Conservation (phyloP, 2,113 vertebrate genomes). For the Ovis aries region DNA sequence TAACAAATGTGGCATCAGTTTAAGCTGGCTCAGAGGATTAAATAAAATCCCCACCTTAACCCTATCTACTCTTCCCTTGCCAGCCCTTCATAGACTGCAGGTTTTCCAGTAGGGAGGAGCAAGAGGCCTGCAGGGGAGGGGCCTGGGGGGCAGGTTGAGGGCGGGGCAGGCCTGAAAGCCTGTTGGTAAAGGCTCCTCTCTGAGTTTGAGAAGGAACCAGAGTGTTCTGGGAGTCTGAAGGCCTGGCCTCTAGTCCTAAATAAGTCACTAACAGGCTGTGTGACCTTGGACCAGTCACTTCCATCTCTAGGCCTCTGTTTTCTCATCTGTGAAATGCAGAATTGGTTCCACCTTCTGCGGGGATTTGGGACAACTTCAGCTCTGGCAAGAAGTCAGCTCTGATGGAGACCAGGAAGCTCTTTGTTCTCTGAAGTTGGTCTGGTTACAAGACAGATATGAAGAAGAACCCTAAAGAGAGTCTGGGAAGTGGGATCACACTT, state of each 20-base stretch:
- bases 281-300: neutral
- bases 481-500: neutral
- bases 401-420: neutral
- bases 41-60: conserved; percentile 48
- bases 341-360: neutral
- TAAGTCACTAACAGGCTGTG: neutral
- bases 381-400: neutral
- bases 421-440: neutral
- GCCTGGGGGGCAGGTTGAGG: too few relatives aligned
- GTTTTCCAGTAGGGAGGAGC: neutral
- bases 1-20: conserved; percentile 1
- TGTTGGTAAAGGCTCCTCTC: neutral
- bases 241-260: neutral
- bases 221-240: neutral
- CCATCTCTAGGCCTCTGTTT: neutral
- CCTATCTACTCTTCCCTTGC: neutral
- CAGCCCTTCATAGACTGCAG: neutral
- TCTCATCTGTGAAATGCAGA: neutral
- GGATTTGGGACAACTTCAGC: neutral
- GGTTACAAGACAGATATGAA: neutral
- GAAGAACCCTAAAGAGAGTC: neutral
- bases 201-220: neutral
- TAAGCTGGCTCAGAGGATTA: conserved; percentile 68
- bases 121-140: neutral
- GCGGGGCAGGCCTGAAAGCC: neutral